Base-by-base conservation (phyloP, 2,888 invertebrate genomes). In the Portevinia maculata region DNA sequence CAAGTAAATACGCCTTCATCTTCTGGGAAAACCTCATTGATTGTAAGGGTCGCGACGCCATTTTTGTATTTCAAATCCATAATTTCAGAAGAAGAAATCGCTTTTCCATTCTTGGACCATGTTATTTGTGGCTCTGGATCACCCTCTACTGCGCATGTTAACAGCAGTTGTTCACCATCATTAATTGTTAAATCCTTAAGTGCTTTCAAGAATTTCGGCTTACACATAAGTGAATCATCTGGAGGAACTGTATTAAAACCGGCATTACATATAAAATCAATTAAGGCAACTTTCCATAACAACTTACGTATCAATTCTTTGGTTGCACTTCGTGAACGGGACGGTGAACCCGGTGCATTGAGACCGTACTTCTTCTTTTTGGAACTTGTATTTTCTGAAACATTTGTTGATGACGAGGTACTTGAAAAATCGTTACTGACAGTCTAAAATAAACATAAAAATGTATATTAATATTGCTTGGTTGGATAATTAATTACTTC, bases 1-100 rank as follows among this genome's bases (percentile, higher is more conserved):
- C 98, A 98, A 6, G 94, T 93, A 90, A 98, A 99, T 76, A 95
- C 94, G 19, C 96, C 97, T 90, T 97, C 98, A 89, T 98, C 98
- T 91, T 98, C 98, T 0, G 98, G 98, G 93, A 97, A 98, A 52
- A 97, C 94, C 92, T 98, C 98, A 87, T 95, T 95, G 87, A 99
- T 98, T 62, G 94, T 94, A 52, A 98, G 92, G 19, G 95, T 95
- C 0, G 98, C 98, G 9, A 96, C 93, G 59, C 97, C 96, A 89
- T 95, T 95, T 91, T 97, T 97, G 91, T 98, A 98, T 90, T 97
- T 97, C 74, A 98, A 93, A 89, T 98, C 97, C 87, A 98, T 93
- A 34, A 97, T 95, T 92, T 97, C 95, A 0, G 94, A 95, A 11
- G 96, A 96, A 79, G 93, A 93, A 84, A 89, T 89, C 79, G 93